A percentile compares a stretch with the other conserved stretches of the same genome.
These are phyloP conservation scores for Pteropus alecto DNA, from an alignment of 2,113 vertebrate species.

Conservation along the genomic window DNA sequence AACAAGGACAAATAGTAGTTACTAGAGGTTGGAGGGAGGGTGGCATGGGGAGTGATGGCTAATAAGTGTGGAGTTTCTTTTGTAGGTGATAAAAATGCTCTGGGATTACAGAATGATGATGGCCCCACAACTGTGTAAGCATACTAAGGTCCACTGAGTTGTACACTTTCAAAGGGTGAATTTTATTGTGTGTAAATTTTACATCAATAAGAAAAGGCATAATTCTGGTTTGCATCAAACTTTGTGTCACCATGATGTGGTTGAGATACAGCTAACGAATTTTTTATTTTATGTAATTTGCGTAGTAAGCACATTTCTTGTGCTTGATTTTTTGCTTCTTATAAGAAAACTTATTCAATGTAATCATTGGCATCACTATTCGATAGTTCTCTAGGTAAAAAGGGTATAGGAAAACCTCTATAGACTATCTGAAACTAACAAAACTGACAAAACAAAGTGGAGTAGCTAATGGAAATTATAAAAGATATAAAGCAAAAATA, in stretches of 20 bases:
- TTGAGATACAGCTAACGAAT: not conserved
- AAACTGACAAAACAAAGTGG: not conserved
- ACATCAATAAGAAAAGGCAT: not conserved
- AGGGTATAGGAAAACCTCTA: not conserved
- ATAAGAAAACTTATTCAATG: not conserved
- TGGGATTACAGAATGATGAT: not conserved
- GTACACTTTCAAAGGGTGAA: not conserved
- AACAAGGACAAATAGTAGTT: not conserved
- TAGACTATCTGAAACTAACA: not conserved
- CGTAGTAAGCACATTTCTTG: not conserved
- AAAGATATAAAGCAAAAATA: not conserved
- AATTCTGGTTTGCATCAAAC: not conserved
- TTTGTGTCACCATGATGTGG: not conserved
- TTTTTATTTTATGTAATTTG: conserved; percentile 20
- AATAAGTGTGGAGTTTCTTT: not conserved
- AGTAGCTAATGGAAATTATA: not conserved
- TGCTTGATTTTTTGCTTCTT: not conserved
- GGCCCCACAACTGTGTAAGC: not conserved
- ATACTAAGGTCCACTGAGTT: not conserved
- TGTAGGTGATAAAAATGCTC: not conserved
- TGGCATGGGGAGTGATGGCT: not conserved
- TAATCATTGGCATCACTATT: not conserved
- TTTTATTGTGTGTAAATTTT: not conserved
- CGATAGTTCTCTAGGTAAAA: not conserved
- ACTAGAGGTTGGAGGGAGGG: not conserved